Evolutionary conservation across 1,140 invertebrate genomes (phyloP).

Genomic region (Ostrea edulis): DNA sequence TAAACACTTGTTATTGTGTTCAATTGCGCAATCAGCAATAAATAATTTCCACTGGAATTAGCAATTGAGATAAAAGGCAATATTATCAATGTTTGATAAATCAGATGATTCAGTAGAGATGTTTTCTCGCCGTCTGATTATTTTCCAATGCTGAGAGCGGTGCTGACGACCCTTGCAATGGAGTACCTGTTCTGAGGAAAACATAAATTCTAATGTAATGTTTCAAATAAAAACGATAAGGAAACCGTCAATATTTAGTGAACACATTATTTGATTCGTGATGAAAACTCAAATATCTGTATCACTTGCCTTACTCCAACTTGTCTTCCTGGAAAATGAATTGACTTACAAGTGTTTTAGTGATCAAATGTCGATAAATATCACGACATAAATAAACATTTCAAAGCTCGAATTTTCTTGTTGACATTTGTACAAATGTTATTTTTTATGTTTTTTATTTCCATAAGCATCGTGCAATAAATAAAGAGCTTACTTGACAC

Average conservation of each 20-base stretch:
- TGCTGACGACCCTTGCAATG: too few relatives aligned
- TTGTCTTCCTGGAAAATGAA: neutral
- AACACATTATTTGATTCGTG: neutral
- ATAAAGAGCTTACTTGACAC: neutral
- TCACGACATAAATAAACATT: neutral
- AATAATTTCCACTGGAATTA: too few relatives aligned
- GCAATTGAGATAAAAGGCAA: too few relatives aligned
- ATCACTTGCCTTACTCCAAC: neutral
- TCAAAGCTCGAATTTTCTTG: neutral
- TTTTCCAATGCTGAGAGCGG: too few relatives aligned
- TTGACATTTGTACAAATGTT: conserved; percentile 2
- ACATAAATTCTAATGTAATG: neutral
- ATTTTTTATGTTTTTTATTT: neutral
- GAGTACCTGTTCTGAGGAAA: too few relatives aligned
- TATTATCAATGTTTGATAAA: too few relatives aligned
- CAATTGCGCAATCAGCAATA: too few relatives aligned
- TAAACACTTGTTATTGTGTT: too few relatives aligned
- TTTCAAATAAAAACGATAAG: neutral
- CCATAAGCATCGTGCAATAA: conserved; percentile 1
- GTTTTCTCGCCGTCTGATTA: too few relatives aligned
- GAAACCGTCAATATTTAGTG: neutral
- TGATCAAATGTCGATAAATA: neutral
- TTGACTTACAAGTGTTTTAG: neutral
- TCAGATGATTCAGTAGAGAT: too few relatives aligned
- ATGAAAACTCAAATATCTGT: neutral